Evolutionary conservation across 2,113 vertebrate genomes (phyloP), one percentile per base, ranked within the genome.

Genomic region (Oceanites oceanicus): DNA sequence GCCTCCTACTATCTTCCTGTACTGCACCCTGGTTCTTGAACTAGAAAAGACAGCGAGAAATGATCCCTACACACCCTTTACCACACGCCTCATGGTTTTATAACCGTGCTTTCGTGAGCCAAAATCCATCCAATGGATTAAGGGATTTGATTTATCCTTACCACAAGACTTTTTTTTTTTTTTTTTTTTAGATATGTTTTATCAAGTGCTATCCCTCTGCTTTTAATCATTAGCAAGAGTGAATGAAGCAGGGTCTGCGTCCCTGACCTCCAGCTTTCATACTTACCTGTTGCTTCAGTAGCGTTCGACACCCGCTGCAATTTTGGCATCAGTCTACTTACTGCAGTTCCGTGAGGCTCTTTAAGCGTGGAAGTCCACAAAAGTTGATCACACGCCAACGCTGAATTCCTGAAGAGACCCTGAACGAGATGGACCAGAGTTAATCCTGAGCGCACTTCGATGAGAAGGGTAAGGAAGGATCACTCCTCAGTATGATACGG

Each of bases 341-440:
- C n/a, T 20, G 8, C 21, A 23, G 36, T 29, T n/a, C 58, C 38
- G 9, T 5, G 9, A 52, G 23, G 30, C 49, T 76, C 53, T 40
- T 26, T 6, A 70, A 34, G 27, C 2, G 5, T 10, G 0, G 9
- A 44, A 56, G 32, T 13, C 73, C 50, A 12, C 13, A 1, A 2
- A 42, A 45, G 23, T 1, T 70, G 36, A 44, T 47, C 61, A 70
- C 12, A 1, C 13, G 32, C 53, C 38, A 23, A 30, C 8, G 29
- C 77, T 14, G 36, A 84, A 47, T 21, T 83, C 66, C 87, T 55
- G 66, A 45, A 86, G 71, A 85, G 38, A 88, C 30, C 30, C 73
- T 63, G 40, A 62, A 89, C 53, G 49, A 88, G n/a, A 56, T 1
- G 5, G 66, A 13, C 7, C 71, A 61, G 38, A 66, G 36, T 49